phyloP scores from a whole-genome alignment of 2,888 invertebrate species.

The Nephrocerus scutellatus region DNA sequence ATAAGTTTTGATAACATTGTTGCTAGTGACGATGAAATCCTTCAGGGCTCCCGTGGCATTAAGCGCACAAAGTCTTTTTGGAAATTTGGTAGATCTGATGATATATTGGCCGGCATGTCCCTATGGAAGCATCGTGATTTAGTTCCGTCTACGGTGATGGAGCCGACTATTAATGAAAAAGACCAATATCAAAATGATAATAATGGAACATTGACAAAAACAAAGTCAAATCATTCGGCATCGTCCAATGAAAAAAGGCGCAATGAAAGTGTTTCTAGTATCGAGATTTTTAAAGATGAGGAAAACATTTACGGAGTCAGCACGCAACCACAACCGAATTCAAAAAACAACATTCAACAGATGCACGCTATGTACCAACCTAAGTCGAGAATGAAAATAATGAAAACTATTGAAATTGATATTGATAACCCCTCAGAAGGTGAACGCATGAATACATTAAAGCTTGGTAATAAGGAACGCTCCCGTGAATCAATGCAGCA shows the following conservation, averaged over 20 bases:
- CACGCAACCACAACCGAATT: constrained; percentile 6
- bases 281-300: constrained; percentile 39
- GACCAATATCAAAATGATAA: constrained; percentile 21
- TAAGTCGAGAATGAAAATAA: constrained; percentile 44
- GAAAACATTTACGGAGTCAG: constrained; percentile 40
- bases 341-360: constrained; percentile 6
- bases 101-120: constrained; percentile 79
- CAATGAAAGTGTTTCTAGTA: constrained; percentile 41
- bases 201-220: constrained; percentile 35
- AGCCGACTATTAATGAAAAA: constrained; percentile 23
- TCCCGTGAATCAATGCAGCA: constrained; percentile 16
- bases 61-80: constrained; percentile 81
- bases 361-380: constrained; percentile 34
- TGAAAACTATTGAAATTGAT: constrained; percentile 45
- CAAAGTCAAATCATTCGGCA: constrained; percentile 33
- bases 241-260: constrained; percentile 34
- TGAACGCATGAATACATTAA: constrained; percentile 36
- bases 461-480: constrained; percentile 29
- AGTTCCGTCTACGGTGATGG: constrained; percentile 51
- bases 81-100: constrained; percentile 71
- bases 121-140: constrained; percentile 80
- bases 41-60: constrained; percentile 54
- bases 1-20: constrained; percentile 26
- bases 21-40: constrained; percentile 42
- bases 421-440: constrained; percentile 40